Conservation (phyloP, 2,113 vertebrate genomes). For the Trematocara nigrifrons region DNA sequence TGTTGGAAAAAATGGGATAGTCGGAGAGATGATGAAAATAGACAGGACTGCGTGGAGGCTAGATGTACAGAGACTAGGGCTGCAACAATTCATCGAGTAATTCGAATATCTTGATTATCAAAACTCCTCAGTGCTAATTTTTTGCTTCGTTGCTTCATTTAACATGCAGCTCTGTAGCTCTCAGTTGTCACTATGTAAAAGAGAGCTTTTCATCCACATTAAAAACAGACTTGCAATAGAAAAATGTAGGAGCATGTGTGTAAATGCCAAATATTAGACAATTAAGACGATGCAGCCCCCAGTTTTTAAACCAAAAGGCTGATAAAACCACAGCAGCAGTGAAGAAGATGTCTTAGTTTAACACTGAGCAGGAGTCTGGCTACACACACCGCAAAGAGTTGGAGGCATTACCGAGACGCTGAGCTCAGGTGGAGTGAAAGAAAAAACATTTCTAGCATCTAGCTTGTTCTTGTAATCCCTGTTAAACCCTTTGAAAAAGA, state of each 20-base stretch:
- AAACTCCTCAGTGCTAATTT: background rate
- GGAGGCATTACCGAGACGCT: rapidly evolving
- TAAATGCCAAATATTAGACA: background rate
- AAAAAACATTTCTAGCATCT: background rate
- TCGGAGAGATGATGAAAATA: background rate
- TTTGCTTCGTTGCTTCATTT: background rate
- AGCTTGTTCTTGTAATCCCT: background rate
- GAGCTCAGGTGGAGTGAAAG: background rate
- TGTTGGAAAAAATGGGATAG: background rate
- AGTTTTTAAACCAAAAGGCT: background rate
- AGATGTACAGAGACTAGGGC: background rate
- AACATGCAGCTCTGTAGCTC: background rate
- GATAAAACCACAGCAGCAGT: background rate
- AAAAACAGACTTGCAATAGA: background rate
- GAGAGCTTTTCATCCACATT: background rate
- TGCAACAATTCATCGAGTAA: background rate
- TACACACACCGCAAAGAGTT: background rate
- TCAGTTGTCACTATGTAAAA: background rate
- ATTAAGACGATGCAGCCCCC: background rate
- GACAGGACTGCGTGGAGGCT: background rate
- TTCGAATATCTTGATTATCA: background rate
- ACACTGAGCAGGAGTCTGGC: background rate
- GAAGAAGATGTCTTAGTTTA: background rate
- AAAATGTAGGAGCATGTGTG: background rate
- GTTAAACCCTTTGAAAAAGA: background rate